These are phyloP conservation scores for Zaprionus africanus DNA, from an alignment of 1,140 invertebrate genomes.

Conservation along the genomic window DNA sequence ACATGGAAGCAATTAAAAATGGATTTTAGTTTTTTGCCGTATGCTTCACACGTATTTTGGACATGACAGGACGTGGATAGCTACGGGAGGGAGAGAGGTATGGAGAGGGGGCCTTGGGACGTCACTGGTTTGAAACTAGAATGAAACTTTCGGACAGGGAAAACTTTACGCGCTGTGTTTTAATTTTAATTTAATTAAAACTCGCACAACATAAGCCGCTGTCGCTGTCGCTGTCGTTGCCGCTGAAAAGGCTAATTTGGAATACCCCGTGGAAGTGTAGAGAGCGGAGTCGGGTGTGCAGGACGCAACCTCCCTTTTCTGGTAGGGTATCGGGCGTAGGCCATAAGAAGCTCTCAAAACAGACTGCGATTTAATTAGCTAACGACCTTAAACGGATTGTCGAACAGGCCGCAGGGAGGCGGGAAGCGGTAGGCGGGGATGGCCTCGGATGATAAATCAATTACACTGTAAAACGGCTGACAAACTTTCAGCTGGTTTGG, in stretches of 20 bases:
- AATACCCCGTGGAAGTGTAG: slow-evolving; percentile 7
- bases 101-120: not conserved
- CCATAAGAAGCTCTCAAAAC: not conserved
- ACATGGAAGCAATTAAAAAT: slow-evolving; percentile 60
- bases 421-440: not conserved
- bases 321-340: not conserved
- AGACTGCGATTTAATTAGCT: slow-evolving; percentile 65
- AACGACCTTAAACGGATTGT: slow-evolving; percentile 72
- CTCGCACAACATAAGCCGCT: slow-evolving; percentile 67
- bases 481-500: slow-evolving; percentile 44
- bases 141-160: slow-evolving; percentile 43
- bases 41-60: slow-evolving; percentile 41
- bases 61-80: slow-evolving; percentile 23
- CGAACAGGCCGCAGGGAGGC: not conserved
- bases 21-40: slow-evolving; percentile 44
- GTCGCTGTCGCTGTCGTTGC: slow-evolving; percentile 7
- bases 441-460: slow-evolving; percentile 66
- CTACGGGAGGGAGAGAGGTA: too few relatives aligned
- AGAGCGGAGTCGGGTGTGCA: not conserved
- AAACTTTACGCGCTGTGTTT: slow-evolving; percentile 68
- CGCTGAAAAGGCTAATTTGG: slow-evolving; percentile 8
- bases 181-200: slow-evolving; percentile 70
- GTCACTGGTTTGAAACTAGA: slow-evolving; percentile 41
- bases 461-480: slow-evolving; percentile 71
- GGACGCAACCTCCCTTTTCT: not conserved